Base-by-base conservation (phyloP, 2,888 invertebrate genomes). In the Phengaris arion region DNA sequence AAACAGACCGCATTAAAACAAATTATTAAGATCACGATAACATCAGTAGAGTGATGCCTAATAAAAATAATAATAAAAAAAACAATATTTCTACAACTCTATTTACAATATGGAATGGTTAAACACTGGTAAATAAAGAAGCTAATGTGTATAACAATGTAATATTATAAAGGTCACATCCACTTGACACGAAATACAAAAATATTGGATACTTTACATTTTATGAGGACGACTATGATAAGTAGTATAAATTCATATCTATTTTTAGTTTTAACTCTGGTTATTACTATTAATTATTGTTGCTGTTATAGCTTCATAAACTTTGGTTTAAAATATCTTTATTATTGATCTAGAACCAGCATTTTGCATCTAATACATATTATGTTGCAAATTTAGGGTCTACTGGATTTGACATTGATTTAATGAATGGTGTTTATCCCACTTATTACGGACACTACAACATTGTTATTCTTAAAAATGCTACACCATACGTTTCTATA, bases 251-350 rank as follows among this genome's bases (percentile, higher is more conserved):
- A 57, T 57, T 57, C 4, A 22, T 8, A 22, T 22, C 22, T 22
- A 59, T 15, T 59, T 57, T 57, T 55, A 57, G 15, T 15, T 15
- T 48, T 59, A 59, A 59, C 59, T 22, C 59, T 59, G 59, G 59
- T 59, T 10, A n/a, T 59, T 15, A 59, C 22, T 22, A 15, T 59
- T 59, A 6, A 57, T 59, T 15, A 22, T 22, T 57, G n/a, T 57
- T 22, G 7, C 22, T 8, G 4, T 59, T 22, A 22, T 59, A 59
- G 59, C 22, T 22, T 59, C 59, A 59, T 59, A 59, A 59, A 59
- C 22, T 59, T 59, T 59, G 22, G 22, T 10, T 59, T 4, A 59
- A 22, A 22, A 10, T 1, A 35, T 15, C 5, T 10, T 59, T 22
- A 3, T 59, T 54, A 59, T 9, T 59, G 22, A 35, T 35, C 35